These are phyloP conservation scores for Eurypyga helias DNA, from an alignment of 2,113 vertebrate species.

Conservation along the genomic window DNA sequence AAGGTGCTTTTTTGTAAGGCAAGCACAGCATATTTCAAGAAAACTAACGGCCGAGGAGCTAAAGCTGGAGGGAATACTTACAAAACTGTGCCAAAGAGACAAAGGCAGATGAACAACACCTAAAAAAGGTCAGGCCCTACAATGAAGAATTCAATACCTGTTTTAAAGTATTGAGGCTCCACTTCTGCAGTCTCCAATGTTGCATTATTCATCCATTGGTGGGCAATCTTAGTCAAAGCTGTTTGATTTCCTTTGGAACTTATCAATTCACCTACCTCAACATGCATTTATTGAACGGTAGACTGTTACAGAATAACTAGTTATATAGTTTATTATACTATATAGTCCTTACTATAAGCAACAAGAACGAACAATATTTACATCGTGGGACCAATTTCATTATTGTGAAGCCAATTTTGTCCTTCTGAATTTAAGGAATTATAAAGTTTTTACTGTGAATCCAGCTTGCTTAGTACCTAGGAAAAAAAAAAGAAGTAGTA, in stretches of 20 bases:
- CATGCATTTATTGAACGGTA: background rate
- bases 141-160: background rate
- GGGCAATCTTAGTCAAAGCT: background rate
- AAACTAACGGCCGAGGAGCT: background rate
- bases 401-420: background rate
- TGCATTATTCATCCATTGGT: slow-evolving; percentile 38
- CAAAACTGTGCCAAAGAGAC: background rate
- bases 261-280: background rate
- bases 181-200: background rate
- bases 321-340: background rate
- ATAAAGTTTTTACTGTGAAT: background rate
- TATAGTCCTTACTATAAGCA: background rate
- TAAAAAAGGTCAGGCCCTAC: background rate
- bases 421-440: background rate
- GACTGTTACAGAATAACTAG: background rate
- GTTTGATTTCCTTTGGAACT: slow-evolving; percentile 25
- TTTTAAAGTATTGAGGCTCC: background rate
- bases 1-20: background rate
- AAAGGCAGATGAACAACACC: background rate
- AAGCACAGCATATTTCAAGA: background rate
- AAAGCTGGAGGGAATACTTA: background rate
- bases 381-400: background rate
- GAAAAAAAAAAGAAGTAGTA: background rate
- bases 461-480: background rate
- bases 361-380: background rate